Conservation (phyloP, 2,113 vertebrate genomes). For the Megaptera novaeangliae region DNA sequence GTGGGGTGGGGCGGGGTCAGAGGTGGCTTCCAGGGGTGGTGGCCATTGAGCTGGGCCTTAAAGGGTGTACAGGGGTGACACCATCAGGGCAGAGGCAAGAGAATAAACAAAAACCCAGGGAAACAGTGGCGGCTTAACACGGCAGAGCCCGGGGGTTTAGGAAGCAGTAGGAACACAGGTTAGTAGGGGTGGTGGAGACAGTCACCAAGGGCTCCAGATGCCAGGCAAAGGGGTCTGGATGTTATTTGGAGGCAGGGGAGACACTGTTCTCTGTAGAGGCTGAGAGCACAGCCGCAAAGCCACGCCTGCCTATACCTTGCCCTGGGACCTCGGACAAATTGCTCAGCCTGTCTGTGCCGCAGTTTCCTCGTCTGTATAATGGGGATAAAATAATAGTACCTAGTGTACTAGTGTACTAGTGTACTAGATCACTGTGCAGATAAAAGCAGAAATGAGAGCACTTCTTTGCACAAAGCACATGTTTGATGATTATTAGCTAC, state of each 20-base stretch:
- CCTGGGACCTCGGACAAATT: not conserved
- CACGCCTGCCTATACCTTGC: not conserved
- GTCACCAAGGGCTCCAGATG: not conserved
- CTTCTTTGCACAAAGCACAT: rapidly evolving
- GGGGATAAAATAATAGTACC: not conserved
- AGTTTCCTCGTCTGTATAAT: not conserved
- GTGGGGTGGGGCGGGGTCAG: too few species aligned
- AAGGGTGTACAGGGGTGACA: rapidly evolving
- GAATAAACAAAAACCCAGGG: rapidly evolving
- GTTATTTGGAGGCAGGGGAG: not conserved
- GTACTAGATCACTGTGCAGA: not conserved
- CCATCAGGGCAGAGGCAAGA: not conserved
- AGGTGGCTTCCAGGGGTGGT: not conserved
- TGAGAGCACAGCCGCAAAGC: not conserved
- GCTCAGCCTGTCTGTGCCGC: not conserved
- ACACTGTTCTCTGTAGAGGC: not conserved
- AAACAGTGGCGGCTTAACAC: rapidly evolving
- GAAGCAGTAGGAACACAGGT: too few species aligned
- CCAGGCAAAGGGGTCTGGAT: not conserved
- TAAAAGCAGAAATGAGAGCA: not conserved
- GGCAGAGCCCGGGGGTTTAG: rapidly evolving
- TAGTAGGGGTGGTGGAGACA: rapidly evolving
- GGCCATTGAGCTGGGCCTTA: not conserved
- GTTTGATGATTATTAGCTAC: not conserved
- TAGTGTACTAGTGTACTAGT: not conserved